Percentiles rank a stretch among this genome's conserved stretches.
Conservation (phyloP, 2,113 vertebrate genomes). For the Platysteira castanea region DNA sequence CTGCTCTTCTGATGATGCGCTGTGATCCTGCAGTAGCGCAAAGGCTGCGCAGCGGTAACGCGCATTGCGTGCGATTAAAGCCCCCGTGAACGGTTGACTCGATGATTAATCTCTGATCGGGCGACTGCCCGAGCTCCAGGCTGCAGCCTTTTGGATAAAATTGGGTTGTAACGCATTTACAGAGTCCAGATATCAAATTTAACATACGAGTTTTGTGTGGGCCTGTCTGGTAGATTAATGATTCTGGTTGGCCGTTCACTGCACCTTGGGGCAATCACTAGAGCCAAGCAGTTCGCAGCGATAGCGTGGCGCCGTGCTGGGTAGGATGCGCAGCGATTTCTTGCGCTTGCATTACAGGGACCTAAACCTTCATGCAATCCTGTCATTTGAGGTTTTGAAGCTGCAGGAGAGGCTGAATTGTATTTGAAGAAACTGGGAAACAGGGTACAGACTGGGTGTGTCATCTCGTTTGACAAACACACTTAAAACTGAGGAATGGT, state of each 20-base stretch:
- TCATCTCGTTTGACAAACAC: background rate
- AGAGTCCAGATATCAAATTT: slow-evolving; percentile 57
- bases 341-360: slow-evolving; percentile 99
- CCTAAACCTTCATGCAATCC: slow-evolving; percentile 86
- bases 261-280: slow-evolving; percentile 65
- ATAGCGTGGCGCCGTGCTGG: slow-evolving; percentile 75
- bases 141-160: slow-evolving; percentile 69
- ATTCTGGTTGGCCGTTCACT: slow-evolving; percentile 79
- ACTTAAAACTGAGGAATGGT: background rate
- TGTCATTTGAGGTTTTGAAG: slow-evolving; percentile 89
- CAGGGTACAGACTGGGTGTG: rapidly evolving
- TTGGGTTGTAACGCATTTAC: slow-evolving; percentile 43
- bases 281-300: slow-evolving; percentile 76
- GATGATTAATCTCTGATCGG: slow-evolving; percentile 78
- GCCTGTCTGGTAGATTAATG: slow-evolving; percentile 78
- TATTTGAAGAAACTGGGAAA: background rate
- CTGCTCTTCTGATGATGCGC: slow-evolving; percentile 97
- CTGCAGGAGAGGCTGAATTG: background rate
- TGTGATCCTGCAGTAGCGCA: slow-evolving; percentile 99
- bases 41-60: slow-evolving; percentile 97
- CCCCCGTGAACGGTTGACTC: slow-evolving; percentile 76
- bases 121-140: slow-evolving; percentile 68
- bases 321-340: slow-evolving; percentile 82
- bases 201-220: slow-evolving; percentile 32
- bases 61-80: slow-evolving; percentile 78